Percentiles rank a stretch among this genome's conserved stretches.
These are phyloP conservation scores for Parthenolecanium corni DNA, from an alignment of 2,888 invertebrate genomes.

Conservation along the genomic window DNA sequence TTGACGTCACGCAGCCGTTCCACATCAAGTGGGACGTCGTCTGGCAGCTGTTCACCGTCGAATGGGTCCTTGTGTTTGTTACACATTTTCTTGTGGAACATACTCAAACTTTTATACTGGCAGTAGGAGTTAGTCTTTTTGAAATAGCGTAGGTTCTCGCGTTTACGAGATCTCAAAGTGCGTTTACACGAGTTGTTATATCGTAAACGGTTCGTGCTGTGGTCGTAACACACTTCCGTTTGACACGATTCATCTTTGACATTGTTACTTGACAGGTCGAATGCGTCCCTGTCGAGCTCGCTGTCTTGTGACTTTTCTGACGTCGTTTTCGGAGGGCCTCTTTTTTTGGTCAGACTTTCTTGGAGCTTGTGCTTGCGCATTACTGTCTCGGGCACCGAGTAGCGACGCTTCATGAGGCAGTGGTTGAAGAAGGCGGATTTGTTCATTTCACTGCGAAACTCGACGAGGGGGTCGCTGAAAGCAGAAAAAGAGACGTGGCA, in stretches of 20 bases:
- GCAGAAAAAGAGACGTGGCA: too few species aligned
- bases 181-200: neutral
- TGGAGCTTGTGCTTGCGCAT: conserved; percentile 25
- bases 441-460: conserved; percentile 11
- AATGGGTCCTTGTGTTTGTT: neutral
- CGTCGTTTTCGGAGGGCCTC: neutral
- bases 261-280: neutral
- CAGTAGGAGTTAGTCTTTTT: conserved; percentile 18
- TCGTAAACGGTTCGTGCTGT: neutral
- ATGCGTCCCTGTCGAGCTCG: neutral
- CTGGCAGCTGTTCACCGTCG: neutral
- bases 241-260: conserved; percentile 19
- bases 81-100: conserved; percentile 5
- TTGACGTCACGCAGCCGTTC: neutral
- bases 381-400: conserved; percentile 24
- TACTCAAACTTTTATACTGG: conserved; percentile 12
- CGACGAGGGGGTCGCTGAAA: conserved; percentile 11
- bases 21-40: too few species aligned
- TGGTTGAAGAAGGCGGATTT: conserved; percentile 18
- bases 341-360: conserved; percentile 4
- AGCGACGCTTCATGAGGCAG: conserved; percentile 22
- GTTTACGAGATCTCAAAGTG: neutral
- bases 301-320: too few species aligned
- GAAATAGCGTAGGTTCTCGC: conserved; percentile 13
- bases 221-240: neutral